These are phyloP conservation scores for Dipodomys stephensi DNA, from an alignment of 2,113 vertebrate species.

Conservation along the genomic window DNA sequence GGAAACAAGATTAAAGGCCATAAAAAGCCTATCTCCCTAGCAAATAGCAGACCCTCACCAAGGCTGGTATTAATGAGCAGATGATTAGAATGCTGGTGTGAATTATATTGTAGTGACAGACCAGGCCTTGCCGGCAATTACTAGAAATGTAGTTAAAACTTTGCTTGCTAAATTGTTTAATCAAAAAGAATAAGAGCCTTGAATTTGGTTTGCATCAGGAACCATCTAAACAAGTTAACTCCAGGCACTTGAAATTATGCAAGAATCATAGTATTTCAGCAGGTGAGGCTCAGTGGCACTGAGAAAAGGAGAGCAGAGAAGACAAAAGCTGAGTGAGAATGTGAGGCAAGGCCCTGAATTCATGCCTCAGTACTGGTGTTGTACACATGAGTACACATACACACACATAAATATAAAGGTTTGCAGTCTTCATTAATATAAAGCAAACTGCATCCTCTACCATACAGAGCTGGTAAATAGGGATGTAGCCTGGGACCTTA, in stretches of 20 bases:
- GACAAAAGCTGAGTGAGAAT: no score
- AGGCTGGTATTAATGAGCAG: conserved; percentile 85
- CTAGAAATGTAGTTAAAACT: conserved; percentile 85
- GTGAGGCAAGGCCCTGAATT: no score
- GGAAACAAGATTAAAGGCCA: conserved; percentile 89
- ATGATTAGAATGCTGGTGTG: conserved; percentile 85
- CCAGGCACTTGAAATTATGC: conserved; percentile 74
- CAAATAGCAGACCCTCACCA: conserved; percentile 85
- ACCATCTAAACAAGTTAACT: conserved; percentile 80
- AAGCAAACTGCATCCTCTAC: not conserved
- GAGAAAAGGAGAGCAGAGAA: not conserved
- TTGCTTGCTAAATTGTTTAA: conserved; percentile 83
- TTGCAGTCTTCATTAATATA: not conserved
- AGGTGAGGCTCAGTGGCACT: not conserved
- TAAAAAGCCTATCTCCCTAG: conserved; percentile 85
- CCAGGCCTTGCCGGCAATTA: conserved; percentile 83
- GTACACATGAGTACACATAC: no score
- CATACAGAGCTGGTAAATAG: not conserved
- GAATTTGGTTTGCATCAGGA: conserved; percentile 81
- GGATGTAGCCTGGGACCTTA: not conserved
- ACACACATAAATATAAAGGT: not conserved
- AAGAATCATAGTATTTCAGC: not conserved
- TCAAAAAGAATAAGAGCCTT: conserved; percentile 83
- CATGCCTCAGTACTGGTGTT: no score
- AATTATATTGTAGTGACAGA: conserved; percentile 86